phyloP scores from a whole-genome alignment of 2,888 invertebrate genomes.

The Zygothrica quintamaculata region DNA sequence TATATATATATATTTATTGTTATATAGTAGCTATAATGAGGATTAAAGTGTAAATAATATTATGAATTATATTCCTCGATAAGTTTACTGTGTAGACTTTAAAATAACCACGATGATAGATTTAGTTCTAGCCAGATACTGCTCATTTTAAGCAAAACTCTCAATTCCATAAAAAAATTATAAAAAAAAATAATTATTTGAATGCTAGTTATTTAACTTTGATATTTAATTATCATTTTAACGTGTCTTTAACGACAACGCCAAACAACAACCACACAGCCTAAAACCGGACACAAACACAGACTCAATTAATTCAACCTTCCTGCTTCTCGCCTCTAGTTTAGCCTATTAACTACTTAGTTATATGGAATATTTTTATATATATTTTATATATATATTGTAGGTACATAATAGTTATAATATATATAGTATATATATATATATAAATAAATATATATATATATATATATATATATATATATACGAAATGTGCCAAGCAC shows the following conservation, averaged over 20 bases:
- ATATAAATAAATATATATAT: slow-evolving; percentile 51
- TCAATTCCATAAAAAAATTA: slow-evolving; percentile 13
- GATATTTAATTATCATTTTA: slow-evolving; percentile 61
- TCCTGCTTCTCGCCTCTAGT: slow-evolving; percentile 62
- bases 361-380: slow-evolving; percentile 13
- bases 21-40: no score
- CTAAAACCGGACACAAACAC: slow-evolving; percentile 68
- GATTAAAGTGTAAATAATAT: neutral
- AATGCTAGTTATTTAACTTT: slow-evolving; percentile 32
- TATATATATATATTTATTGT: neutral
- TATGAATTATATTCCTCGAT: no score
- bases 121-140: neutral
- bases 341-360: slow-evolving; percentile 57
- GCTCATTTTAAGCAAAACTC: no score
- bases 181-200: slow-evolving; percentile 27
- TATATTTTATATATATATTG: slow-evolving; percentile 26
- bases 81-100: no score
- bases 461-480: slow-evolving; percentile 51
- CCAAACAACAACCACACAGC: slow-evolving; percentile 79
- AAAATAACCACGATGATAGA: no score
- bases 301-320: slow-evolving; percentile 42
- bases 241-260: slow-evolving; percentile 67
- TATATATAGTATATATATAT: slow-evolving; percentile 46
- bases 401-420: slow-evolving; percentile 32
- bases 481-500: slow-evolving; percentile 53